Evolutionary conservation across 2,888 invertebrate genomes (phyloP).

Genomic region (Cheilosia scutellata): DNA sequence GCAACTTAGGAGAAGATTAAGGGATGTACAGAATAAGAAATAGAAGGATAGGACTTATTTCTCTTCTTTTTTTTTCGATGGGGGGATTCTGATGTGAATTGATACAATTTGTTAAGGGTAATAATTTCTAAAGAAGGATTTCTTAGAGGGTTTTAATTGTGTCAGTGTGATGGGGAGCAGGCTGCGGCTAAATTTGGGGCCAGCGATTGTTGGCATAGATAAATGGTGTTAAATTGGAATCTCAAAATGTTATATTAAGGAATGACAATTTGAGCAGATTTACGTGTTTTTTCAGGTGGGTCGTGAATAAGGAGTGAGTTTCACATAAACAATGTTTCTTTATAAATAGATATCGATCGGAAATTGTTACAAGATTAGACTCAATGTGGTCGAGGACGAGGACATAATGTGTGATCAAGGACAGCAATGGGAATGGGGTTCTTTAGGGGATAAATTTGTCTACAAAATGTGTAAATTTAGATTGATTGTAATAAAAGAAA

Average conservation of each 20-base stretch:
- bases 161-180: slow-evolving; percentile 2
- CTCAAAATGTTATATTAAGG: slow-evolving; percentile 4
- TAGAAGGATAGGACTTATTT: slow-evolving; percentile 41
- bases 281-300: slow-evolving; percentile 10
- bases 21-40: slow-evolving; percentile 58
- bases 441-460: too few species aligned
- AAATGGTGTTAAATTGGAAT: slow-evolving; percentile 28
- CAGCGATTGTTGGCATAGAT: slow-evolving; percentile 29
- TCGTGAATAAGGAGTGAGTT: not conserved
- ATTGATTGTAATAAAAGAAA: too few species aligned
- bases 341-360: too few species aligned
- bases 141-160: slow-evolving; percentile 56
- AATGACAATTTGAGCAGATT: slow-evolving; percentile 19
- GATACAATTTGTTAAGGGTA: slow-evolving; percentile 63
- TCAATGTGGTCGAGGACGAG: too few species aligned
- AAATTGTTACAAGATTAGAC: too few species aligned
- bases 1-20: slow-evolving; percentile 74
- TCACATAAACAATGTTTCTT: not conserved
- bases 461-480: too few species aligned
- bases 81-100: slow-evolving; percentile 38
- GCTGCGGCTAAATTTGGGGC: not conserved
- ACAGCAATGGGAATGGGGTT: too few species aligned
- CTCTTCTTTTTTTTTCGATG: slow-evolving; percentile 19
- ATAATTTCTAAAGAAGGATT: slow-evolving; percentile 62
- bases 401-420: too few species aligned